Evolutionary conservation across 1,140 invertebrate genomes (phyloP).

Genomic region (Brachionus manjavacas): DNA sequence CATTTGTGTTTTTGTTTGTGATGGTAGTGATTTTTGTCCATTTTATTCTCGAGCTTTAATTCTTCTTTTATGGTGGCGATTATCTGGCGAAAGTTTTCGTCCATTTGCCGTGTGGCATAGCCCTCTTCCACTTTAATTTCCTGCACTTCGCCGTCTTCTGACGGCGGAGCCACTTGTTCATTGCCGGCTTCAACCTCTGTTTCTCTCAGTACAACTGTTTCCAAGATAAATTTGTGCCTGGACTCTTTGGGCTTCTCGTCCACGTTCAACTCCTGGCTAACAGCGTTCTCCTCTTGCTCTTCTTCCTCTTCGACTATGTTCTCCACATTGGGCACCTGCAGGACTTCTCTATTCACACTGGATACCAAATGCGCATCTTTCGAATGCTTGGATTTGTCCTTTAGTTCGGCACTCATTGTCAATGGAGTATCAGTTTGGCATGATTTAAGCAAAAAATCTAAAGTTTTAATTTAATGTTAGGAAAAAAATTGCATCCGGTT

Average conservation of each 20-base stretch:
- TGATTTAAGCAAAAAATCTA: not conserved
- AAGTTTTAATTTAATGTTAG: not conserved
- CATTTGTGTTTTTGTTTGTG: not conserved
- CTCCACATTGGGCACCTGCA: not conserved
- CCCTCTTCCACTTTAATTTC: conserved; percentile 38
- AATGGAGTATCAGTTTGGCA: not conserved
- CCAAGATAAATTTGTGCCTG: not conserved
- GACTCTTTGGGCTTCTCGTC: not conserved
- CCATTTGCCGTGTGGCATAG: conserved; percentile 37
- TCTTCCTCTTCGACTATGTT: conserved; percentile 28
- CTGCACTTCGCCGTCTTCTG: not conserved
- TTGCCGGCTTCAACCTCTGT: not conserved
- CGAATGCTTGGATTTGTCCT: not conserved
- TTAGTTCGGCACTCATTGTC: not conserved
- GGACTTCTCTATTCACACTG: not conserved
- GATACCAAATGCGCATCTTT: not conserved
- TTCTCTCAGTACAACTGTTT: not conserved
- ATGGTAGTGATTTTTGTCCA: not conserved
- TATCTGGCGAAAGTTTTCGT: conserved; percentile 37
- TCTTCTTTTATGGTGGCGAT: conserved; percentile 39
- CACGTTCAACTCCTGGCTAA: not conserved
- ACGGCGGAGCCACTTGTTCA: not conserved
- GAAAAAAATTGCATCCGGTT: not conserved
- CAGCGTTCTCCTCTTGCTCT: not conserved
- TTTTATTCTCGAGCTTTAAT: not conserved